Conservation (phyloP, 92 coral and sea anemone species). For the Heteractis magnifica region DNA sequence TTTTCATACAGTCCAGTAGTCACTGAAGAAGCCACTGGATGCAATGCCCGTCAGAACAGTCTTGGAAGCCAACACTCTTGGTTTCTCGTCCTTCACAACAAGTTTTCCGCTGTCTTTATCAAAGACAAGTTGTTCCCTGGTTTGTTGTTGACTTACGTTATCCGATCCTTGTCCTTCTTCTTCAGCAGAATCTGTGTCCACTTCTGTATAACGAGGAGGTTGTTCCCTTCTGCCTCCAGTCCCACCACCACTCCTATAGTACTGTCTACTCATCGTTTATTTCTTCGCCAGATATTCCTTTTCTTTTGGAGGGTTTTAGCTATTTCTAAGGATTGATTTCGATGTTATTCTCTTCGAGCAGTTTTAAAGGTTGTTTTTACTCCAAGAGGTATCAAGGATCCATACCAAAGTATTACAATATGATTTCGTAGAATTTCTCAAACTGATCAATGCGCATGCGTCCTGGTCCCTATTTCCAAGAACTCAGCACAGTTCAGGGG, state of each 20-base stretch:
- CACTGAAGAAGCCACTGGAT: constrained; percentile 44
- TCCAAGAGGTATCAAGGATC: no score
- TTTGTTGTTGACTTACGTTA: not conserved
- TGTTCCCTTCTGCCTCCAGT: not conserved
- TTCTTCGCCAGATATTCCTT: not conserved
- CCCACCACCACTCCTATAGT: not conserved
- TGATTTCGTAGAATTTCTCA: not conserved
- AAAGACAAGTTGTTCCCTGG: constrained; percentile 32
- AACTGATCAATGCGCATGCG: not conserved
- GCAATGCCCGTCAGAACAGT: constrained; percentile 32
- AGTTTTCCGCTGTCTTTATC: constrained; percentile 46
- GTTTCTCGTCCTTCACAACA: constrained; percentile 17
- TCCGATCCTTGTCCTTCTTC: not conserved
- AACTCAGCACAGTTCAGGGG: not conserved
- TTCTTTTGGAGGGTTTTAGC: not conserved
- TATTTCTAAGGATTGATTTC: not conserved
- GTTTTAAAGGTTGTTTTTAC: not conserved
- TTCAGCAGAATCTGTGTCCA: not conserved
- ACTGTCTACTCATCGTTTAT: not conserved
- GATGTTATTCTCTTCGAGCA: not conserved
- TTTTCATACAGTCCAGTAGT: no score
- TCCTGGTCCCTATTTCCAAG: not conserved
- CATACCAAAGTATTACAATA: not conserved
- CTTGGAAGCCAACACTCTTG: constrained; percentile 10
- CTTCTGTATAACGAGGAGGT: not conserved